Evolutionary conservation across 2,797 vertebrate genomes (phyloP).

Genomic region (Lithobates pipiens): DNA sequence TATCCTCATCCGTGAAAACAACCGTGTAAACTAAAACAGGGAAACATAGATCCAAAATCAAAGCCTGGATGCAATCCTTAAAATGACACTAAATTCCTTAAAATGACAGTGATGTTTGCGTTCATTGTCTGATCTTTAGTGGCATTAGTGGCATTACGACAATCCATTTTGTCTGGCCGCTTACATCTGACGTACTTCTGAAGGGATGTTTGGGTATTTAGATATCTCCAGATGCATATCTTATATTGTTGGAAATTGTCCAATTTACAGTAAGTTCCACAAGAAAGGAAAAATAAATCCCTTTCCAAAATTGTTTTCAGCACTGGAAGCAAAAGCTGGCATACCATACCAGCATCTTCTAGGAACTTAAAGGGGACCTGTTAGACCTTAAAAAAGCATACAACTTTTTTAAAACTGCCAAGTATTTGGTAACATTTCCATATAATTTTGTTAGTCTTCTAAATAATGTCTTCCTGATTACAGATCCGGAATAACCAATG

Average conservation of each 20-base stretch:
- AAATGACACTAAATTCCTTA: constrained; percentile 22
- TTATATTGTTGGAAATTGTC: neutral
- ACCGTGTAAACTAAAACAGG: constrained; percentile 30
- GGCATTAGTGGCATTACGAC: neutral
- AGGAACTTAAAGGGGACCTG: no score
- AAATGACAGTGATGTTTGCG: constrained; percentile 32
- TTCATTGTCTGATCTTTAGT: neutral
- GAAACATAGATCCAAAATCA: constrained; percentile 3
- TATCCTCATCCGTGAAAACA: constrained; percentile 13
- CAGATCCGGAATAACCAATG: no score
- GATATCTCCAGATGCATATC: neutral
- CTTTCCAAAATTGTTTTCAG: neutral
- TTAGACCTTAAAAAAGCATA: no score
- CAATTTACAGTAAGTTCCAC: neutral
- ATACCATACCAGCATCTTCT: neutral
- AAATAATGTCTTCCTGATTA: no score
- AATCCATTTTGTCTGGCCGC: neutral
- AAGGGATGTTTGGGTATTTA: neutral
- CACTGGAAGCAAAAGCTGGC: neutral
- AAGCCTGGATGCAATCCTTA: constrained; percentile 27
- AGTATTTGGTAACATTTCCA: no score
- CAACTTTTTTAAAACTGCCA: no score
- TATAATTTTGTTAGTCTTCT: no score
- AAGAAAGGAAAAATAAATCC: constrained; percentile 1
- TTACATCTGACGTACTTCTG: neutral